Evolutionary conservation across 2,888 invertebrate species (phyloP).

Genomic region (Ichneumoninae sp.): DNA sequence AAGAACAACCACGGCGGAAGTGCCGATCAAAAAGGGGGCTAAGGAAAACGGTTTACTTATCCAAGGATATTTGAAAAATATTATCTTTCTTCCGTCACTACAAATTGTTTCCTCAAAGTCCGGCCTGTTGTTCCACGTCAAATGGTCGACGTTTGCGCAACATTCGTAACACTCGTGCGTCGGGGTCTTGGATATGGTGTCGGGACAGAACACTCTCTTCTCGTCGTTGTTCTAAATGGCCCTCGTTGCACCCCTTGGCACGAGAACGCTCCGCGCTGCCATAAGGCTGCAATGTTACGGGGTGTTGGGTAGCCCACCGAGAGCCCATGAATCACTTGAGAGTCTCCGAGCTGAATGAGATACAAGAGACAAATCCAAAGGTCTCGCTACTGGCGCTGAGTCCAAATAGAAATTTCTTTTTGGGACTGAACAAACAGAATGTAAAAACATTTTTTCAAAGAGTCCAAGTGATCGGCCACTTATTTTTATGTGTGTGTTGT

Average conservation of each 20-base stretch:
- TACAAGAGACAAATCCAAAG: slow-evolving; percentile 50
- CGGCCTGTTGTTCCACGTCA: slow-evolving; percentile 47
- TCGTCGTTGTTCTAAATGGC: slow-evolving; percentile 69
- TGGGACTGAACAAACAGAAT: neutral
- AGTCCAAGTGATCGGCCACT: neutral
- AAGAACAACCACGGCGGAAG: slow-evolving; percentile 36
- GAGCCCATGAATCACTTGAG: slow-evolving; percentile 79
- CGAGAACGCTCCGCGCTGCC: slow-evolving; percentile 72
- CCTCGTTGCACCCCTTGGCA: slow-evolving; percentile 67
- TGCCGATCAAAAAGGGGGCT: neutral
- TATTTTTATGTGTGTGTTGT: neutral
- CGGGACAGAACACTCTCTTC: slow-evolving; percentile 36
- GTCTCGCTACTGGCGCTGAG: slow-evolving; percentile 27
- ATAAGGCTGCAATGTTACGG: slow-evolving; percentile 82
- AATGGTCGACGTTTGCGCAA: slow-evolving; percentile 51
- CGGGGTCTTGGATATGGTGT: slow-evolving; percentile 19
- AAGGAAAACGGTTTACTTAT: neutral
- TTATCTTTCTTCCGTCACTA: slow-evolving; percentile 44
- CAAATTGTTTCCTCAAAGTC: slow-evolving; percentile 18
- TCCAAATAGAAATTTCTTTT: slow-evolving; percentile 41
- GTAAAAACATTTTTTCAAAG: neutral
- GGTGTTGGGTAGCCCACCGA: slow-evolving; percentile 79
- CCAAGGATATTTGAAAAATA: slow-evolving; percentile 23
- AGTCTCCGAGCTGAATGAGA: slow-evolving; percentile 62
- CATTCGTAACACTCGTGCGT: slow-evolving; percentile 37